phyloP scores from a whole-genome alignment of 2,888 invertebrate species.

The Xanthorhoe spadicearia region DNA sequence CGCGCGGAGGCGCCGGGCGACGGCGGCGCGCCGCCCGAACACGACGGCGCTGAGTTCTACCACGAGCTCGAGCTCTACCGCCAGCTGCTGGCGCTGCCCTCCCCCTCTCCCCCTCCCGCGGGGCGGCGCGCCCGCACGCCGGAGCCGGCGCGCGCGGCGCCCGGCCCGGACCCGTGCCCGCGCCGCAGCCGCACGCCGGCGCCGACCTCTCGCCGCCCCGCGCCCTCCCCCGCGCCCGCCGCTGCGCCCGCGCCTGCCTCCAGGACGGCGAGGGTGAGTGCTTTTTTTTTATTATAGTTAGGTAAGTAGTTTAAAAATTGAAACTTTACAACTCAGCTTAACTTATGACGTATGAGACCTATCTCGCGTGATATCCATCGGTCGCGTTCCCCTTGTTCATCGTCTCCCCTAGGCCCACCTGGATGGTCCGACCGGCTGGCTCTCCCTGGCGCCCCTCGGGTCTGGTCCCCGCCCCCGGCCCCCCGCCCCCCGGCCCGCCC shows the following conservation, averaged over 20 bases:
- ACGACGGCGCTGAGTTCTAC: slow-evolving; percentile 62
- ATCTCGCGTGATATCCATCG: too few species aligned
- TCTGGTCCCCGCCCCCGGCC: slow-evolving; percentile 35
- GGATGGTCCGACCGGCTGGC: slow-evolving; percentile 40
- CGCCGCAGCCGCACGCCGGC: slow-evolving; percentile 44
- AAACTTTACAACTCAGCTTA: too few species aligned
- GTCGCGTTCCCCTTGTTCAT: too few species aligned
- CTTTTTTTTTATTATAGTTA: too few species aligned
- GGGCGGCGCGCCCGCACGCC: slow-evolving; percentile 13
- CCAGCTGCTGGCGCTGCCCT: slow-evolving; percentile 66
- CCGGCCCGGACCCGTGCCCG: slow-evolving; percentile 14
- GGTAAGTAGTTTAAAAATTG: too few species aligned
- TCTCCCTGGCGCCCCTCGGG: slow-evolving; percentile 36
- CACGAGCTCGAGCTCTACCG: slow-evolving; percentile 74
- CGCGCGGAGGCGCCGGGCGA: slow-evolving; percentile 48
- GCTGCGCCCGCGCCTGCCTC: slow-evolving; percentile 34
- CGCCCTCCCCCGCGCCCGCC: slow-evolving; percentile 32
- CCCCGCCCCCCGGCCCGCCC: slow-evolving; percentile 30
- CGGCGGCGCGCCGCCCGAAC: slow-evolving; percentile 39
- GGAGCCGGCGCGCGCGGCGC: background rate
- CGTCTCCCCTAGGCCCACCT: too few species aligned
- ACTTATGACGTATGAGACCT: too few species aligned
- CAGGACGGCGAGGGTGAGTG: slow-evolving; percentile 47
- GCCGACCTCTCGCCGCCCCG: slow-evolving; percentile 31
- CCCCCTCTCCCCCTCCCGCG: slow-evolving; percentile 22